Evolutionary conservation across 2,113 vertebrate genomes (phyloP), one percentile per base, ranked within the genome.

Genomic region (Argyrosomus japonicus): DNA sequence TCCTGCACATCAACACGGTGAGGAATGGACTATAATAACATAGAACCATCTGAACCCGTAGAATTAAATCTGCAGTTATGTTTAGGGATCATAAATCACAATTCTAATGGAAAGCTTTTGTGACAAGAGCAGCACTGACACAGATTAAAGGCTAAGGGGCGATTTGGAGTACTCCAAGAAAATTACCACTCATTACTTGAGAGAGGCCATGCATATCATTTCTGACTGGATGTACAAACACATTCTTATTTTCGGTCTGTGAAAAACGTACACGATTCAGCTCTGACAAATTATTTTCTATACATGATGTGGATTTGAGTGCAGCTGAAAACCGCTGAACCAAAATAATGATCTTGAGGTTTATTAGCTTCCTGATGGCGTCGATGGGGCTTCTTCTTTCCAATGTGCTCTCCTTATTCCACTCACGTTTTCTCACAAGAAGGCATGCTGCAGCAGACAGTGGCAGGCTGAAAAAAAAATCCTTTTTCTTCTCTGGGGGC

Each of bases 311-410:
- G 36, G 36, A 40, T 40, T 40, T 61, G 58, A 82, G 14, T 53
- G 23, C 43, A 67, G 48, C 43, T 72, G 48, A 76, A 64, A 63
- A 3, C 54, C 70, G 27, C 71, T 65, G 79, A 76, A 60, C 62
- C 56, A 64, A 81, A 77, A 72, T 82, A 54, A 88, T 50, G 32
- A 79, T 53, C 36, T 9, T 40, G 14, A 48, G 54, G 23, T 84
- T 76, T 79, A 84, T 86, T 88, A 81, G 53, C 73, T 69, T 81
- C 71, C 60, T 54, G 62, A 61, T 64, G 75, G 51, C 3, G 5
- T 48, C 2, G 9, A 73, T 76, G 27, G 57, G 61, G 68, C 54
- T 23, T 25, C 21, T 56, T 61, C 64, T 61, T 71, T 69, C 45
- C 23, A 36, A 1, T 2, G 51, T 13, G 43, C 40, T 79, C 45